Evolutionary conservation across 2,113 vertebrate genomes (phyloP).

Genomic region (Aspiorhynchus laticeps): DNA sequence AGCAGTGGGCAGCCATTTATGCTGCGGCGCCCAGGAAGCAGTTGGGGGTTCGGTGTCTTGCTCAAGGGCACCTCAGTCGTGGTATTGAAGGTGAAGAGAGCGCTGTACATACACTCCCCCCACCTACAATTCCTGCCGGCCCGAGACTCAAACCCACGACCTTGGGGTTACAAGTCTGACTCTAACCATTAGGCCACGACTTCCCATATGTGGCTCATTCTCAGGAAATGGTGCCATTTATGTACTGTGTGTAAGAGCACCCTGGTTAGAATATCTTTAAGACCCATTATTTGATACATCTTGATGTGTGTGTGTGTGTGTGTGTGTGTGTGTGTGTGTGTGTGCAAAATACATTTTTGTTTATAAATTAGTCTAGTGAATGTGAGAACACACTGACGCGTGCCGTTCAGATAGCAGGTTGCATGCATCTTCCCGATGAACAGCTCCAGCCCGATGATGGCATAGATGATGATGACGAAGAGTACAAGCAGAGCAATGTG

Average conservation of each 20-base stretch:
- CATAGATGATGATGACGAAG: slow-evolving; percentile 82
- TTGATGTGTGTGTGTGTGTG: neutral
- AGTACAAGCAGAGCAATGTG: slow-evolving; percentile 82
- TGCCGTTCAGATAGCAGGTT: slow-evolving; percentile 70
- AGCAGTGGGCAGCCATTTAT: no score
- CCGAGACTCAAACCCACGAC: no score
- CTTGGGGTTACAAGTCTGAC: no score
- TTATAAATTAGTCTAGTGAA: neutral
- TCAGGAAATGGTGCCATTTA: neutral
- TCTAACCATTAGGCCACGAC: no score
- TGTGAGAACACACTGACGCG: slow-evolving; percentile 62
- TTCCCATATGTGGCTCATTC: neutral
- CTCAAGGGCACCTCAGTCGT: no score
- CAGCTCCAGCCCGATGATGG: slow-evolving; percentile 80
- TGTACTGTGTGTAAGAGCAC: neutral
- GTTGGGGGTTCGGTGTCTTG: no score
- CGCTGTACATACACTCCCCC: no score
- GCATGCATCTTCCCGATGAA: slow-evolving; percentile 82
- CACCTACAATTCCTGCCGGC: no score
- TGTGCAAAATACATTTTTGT: neutral
- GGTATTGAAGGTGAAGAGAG: no score
- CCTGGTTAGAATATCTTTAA: neutral
- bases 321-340: no score
- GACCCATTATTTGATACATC: neutral
- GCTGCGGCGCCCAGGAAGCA: no score